Evolutionary conservation across 2,113 vertebrate genomes (phyloP).

Genomic region (Phocoena sinus): DNA sequence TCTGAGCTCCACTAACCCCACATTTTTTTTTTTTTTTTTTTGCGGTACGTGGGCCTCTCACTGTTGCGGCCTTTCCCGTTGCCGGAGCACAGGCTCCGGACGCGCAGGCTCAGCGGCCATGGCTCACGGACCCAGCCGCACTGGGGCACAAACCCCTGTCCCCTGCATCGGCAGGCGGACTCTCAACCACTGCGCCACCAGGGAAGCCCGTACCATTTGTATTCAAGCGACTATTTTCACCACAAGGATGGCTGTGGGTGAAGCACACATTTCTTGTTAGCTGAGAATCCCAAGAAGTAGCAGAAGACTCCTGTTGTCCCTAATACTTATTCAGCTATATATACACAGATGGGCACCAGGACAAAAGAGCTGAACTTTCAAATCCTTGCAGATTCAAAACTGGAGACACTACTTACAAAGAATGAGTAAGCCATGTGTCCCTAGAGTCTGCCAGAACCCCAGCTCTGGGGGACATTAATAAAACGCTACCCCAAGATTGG

Average conservation of each 20-base stretch:
- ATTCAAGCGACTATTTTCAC: background rate
- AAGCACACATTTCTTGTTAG: background rate
- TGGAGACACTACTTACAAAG: slow-evolving; percentile 2
- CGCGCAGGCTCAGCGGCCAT: too few relatives aligned
- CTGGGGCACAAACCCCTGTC: too few relatives aligned
- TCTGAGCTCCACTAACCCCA: background rate
- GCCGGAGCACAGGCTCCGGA: too few relatives aligned
- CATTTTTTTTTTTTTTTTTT: too few relatives aligned
- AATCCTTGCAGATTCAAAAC: background rate
- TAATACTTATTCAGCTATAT: slow-evolving; percentile 35
- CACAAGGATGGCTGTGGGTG: background rate
- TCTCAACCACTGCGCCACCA: too few relatives aligned
- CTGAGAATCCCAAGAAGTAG: background rate
- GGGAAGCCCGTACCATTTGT: background rate
- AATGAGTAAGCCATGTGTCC: background rate
- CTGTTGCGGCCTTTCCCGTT: too few relatives aligned
- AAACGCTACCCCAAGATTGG: background rate
- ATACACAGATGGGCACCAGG: background rate
- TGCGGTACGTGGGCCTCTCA: too few relatives aligned
- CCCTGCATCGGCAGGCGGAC: too few relatives aligned
- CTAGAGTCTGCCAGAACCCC: background rate
- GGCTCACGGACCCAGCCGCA: too few relatives aligned
- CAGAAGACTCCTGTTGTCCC: slow-evolving; percentile 38
- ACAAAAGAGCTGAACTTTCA: background rate
- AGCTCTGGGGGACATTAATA: background rate